Evolutionary conservation across 1,140 invertebrate genomes (phyloP).

Genomic region (Drosophila sturtevanti): DNA sequence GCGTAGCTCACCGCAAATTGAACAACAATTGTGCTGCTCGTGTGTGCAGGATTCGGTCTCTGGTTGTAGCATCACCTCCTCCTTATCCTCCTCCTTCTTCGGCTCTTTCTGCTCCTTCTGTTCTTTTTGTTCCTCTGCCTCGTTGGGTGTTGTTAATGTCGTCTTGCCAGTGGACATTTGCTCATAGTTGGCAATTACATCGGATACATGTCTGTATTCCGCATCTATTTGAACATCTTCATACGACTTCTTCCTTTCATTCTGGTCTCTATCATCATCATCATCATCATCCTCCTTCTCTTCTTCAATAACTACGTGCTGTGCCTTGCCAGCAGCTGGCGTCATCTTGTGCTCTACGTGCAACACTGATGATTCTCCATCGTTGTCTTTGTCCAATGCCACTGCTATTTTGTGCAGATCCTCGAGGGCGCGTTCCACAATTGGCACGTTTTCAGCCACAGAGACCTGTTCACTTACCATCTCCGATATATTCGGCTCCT

Average conservation of each 20-base stretch:
- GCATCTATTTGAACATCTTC: neutral
- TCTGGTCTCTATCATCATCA: no score
- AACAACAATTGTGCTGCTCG: conserved; percentile 40
- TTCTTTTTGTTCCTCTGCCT: conserved; percentile 41
- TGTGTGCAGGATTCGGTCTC: conserved; percentile 20
- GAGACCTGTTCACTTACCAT: conserved; percentile 14
- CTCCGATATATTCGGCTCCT: conserved; percentile 18
- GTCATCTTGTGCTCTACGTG: conserved; percentile 52
- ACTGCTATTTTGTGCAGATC: conserved; percentile 65
- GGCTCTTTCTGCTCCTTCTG: neutral
- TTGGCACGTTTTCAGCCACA: conserved; percentile 67
- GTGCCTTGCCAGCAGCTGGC: conserved; percentile 50
- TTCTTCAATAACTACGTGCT: conserved; percentile 64
- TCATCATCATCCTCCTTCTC: conserved; percentile 22
- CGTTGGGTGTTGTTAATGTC: conserved; percentile 28
- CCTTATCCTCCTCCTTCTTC: conserved; percentile 6
- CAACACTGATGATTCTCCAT: conserved; percentile 26
- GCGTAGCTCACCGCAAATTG: conserved; percentile 58
- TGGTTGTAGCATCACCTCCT: neutral
- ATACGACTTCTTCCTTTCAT: neutral
- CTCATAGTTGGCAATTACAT: conserved; percentile 76
- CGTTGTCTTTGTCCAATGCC: conserved; percentile 36
- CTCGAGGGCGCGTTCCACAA: conserved; percentile 69
- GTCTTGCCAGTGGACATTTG: conserved; percentile 51
- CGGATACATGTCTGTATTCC: conserved; percentile 64